Conservation (phyloP, 1,140 invertebrate species). For the Hormaphis cornu region DNA sequence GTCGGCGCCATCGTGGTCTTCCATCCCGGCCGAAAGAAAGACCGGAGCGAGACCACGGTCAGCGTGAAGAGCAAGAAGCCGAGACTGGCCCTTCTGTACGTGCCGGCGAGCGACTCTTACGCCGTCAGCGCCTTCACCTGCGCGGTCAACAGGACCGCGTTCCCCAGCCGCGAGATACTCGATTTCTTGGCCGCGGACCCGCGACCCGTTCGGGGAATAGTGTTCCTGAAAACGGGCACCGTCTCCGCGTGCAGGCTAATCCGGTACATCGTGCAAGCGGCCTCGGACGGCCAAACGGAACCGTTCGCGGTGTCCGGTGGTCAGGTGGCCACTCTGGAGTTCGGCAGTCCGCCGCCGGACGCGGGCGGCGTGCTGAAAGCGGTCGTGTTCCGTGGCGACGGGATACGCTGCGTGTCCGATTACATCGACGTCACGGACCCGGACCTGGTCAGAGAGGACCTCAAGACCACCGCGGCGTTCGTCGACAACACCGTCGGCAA, state of each 20-base stretch:
- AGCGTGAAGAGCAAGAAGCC: neutral
- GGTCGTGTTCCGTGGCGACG: conserved; percentile 1
- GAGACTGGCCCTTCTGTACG: neutral
- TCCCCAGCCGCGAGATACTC: neutral
- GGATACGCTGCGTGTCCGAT: conserved; percentile 1
- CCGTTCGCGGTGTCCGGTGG: conserved; percentile 2
- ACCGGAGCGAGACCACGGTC: neutral
- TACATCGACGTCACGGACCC: neutral
- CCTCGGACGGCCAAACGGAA: neutral
- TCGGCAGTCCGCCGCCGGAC: neutral
- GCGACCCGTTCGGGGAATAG: neutral
- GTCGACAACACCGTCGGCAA: neutral
- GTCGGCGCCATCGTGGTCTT: conserved; percentile 3
- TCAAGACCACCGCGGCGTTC: neutral
- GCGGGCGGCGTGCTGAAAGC: neutral
- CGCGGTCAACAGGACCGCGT: neutral
- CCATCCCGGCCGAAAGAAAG: neutral
- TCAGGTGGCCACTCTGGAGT: conserved; percentile 3
- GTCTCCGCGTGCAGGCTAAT: neutral
- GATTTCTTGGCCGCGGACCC: neutral
- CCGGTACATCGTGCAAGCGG: neutral
- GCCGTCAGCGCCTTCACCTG: neutral
- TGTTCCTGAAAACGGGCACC: neutral
- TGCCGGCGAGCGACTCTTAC: neutral
- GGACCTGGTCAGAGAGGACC: neutral